These are phyloP conservation scores for Dendroctonus valens DNA, from an alignment of 1,140 invertebrate species.

Conservation along the genomic window DNA sequence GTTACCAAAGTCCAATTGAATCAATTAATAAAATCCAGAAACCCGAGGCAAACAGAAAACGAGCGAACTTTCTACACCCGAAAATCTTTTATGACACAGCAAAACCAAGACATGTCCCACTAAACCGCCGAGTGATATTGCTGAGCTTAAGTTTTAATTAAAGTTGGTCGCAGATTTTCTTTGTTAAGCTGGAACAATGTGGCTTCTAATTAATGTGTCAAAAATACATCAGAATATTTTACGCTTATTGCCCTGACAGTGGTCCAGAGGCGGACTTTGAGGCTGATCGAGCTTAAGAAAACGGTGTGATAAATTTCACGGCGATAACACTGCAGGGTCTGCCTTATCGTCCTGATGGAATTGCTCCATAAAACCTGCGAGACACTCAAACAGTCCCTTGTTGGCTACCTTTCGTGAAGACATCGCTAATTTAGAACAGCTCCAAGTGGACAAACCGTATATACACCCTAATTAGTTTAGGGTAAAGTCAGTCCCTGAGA, in stretches of 20 bases:
- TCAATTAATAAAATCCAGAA: too few species aligned
- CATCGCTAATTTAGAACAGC: background rate
- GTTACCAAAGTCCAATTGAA: too few species aligned
- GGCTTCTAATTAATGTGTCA: background rate
- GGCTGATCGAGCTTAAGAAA: too few species aligned
- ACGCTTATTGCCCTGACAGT: too few species aligned
- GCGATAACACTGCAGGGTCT: background rate
- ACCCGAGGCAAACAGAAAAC: too few species aligned
- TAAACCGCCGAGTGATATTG: background rate
- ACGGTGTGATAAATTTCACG: background rate
- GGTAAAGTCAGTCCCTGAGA: slow-evolving; percentile 8
- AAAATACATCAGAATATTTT: background rate
- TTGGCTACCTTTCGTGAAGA: too few species aligned
- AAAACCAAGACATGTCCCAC: too few species aligned
- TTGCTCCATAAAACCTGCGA: background rate
- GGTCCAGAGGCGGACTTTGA: too few species aligned
- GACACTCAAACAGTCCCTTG: background rate
- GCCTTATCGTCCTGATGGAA: too few species aligned
- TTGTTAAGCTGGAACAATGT: slow-evolving; percentile 1
- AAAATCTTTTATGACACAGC: too few species aligned
- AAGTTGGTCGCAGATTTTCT: background rate
- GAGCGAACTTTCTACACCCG: too few species aligned
- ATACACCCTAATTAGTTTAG: slow-evolving; percentile 3
- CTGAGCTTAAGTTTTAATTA: slow-evolving; percentile 3
- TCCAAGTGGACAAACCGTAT: background rate